phyloP scores from a whole-genome alignment of 2,888 invertebrate genomes.

The Tetranychus piercei region DNA sequence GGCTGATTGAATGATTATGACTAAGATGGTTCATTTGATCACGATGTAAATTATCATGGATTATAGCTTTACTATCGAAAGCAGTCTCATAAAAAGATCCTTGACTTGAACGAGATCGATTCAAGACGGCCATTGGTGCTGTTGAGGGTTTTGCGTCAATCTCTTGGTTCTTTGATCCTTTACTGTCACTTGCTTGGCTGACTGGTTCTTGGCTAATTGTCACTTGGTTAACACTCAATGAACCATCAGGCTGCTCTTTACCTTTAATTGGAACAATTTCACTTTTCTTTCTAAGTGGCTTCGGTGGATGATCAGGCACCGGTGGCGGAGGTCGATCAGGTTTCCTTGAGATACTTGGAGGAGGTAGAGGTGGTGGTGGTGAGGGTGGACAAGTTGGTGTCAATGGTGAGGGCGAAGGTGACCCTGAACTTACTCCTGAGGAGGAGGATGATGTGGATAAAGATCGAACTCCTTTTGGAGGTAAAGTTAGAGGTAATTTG shows the following conservation, averaged over 20 bases:
- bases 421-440: background rate
- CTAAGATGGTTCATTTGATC: background rate
- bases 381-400: background rate
- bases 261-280: background rate
- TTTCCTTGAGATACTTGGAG: background rate
- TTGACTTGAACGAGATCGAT: background rate
- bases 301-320: background rate
- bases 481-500: background rate
- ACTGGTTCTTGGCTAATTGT: no score
- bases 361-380: background rate
- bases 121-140: background rate
- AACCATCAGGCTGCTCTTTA: no score
- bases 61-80: background rate
- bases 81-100: background rate
- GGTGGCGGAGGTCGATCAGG: constrained; percentile 5
- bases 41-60: background rate
- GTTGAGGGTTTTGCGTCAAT: no score
- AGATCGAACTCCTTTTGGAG: background rate
- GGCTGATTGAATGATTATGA: background rate
- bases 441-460: background rate
- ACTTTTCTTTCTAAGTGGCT: background rate
- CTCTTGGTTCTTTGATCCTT: background rate
- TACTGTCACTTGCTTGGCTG: background rate
- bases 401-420: background rate
- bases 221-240: no score